Conservation (phyloP, 2,888 invertebrate species). For the Sisyra nigra region DNA sequence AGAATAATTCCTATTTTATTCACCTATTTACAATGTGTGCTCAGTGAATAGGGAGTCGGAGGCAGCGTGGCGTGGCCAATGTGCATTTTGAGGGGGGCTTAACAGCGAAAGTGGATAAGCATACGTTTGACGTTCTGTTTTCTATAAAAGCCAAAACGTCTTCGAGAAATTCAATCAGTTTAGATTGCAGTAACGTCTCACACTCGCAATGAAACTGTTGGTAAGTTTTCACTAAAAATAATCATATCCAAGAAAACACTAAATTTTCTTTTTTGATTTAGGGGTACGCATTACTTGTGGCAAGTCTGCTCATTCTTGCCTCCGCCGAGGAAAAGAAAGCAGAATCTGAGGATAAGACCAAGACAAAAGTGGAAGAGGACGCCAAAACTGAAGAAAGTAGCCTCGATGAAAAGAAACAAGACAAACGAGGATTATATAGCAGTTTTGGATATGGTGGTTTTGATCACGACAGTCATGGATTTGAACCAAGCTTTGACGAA, state of each 20-base stretch:
- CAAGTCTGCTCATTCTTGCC: slow-evolving; percentile 23
- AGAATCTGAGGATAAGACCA: slow-evolving; percentile 14
- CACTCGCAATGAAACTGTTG: slow-evolving; percentile 25
- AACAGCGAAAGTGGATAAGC: slow-evolving; percentile 21
- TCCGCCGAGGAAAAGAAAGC: slow-evolving; percentile 21
- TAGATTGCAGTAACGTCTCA: slow-evolving; percentile 11
- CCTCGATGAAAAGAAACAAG: slow-evolving; percentile 47
- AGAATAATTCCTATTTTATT: too few relatives aligned
- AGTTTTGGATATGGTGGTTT: slow-evolving; percentile 22
- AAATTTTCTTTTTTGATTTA: slow-evolving; percentile 15
- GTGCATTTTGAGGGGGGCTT: slow-evolving; percentile 12
- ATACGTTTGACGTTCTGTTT: slow-evolving; percentile 9
- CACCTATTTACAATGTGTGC: neutral
- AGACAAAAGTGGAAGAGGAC: slow-evolving; percentile 31
- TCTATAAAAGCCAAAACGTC: slow-evolving; percentile 21
- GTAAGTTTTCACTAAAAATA: slow-evolving; percentile 25
- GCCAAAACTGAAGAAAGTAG: slow-evolving; percentile 24
- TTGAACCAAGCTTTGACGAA: slow-evolving; percentile 15
- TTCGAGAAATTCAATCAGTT: slow-evolving; percentile 6
- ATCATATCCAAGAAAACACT: too few relatives aligned
- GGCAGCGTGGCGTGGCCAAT: slow-evolving; percentile 16
- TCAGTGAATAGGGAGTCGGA: slow-evolving; percentile 6
- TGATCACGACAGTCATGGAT: slow-evolving; percentile 18
- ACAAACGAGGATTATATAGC: slow-evolving; percentile 51
- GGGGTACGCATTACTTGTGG: slow-evolving; percentile 23